phyloP scores from a whole-genome alignment of 2,113 vertebrate genomes.

The Hemiscyllium ocellatum region DNA sequence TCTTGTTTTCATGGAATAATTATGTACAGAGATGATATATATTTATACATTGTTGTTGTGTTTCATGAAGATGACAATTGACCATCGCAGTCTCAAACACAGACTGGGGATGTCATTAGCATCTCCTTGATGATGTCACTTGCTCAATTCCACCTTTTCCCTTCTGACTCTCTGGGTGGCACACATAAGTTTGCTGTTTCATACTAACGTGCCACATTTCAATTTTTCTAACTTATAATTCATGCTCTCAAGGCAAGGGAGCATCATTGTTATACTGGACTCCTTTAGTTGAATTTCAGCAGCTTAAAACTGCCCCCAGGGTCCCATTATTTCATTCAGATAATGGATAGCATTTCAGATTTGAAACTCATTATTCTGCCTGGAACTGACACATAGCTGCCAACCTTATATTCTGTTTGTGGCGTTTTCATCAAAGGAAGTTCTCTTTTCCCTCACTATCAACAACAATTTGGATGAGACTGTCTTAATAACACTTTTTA shows the following conservation, averaged over 20 bases:
- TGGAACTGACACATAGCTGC: not conserved
- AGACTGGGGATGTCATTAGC: not conserved
- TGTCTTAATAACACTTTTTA: not conserved
- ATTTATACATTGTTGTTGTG: not conserved
- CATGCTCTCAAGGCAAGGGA: not conserved
- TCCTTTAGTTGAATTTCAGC: not conserved
- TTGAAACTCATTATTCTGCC: not conserved
- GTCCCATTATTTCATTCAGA: not conserved
- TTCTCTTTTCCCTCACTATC: not conserved
- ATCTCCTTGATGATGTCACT: not conserved
- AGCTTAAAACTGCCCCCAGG: not conserved
- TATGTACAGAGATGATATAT: too few species aligned
- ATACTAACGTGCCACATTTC: not conserved
- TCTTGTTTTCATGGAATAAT: too few species aligned
- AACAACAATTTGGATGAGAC: not conserved
- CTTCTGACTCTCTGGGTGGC: not conserved
- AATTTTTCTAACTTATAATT: not conserved
- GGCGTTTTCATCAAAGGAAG: constrained; percentile 10
- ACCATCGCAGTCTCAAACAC: not conserved
- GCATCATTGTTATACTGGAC: not conserved
- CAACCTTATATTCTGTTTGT: not conserved
- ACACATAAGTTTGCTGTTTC: not conserved
- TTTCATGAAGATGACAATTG: not conserved
- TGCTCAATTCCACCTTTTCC: not conserved
- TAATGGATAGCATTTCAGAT: not conserved